Conservation (phyloP, 2,797 vertebrate species). For the Liasis olivaceus region DNA sequence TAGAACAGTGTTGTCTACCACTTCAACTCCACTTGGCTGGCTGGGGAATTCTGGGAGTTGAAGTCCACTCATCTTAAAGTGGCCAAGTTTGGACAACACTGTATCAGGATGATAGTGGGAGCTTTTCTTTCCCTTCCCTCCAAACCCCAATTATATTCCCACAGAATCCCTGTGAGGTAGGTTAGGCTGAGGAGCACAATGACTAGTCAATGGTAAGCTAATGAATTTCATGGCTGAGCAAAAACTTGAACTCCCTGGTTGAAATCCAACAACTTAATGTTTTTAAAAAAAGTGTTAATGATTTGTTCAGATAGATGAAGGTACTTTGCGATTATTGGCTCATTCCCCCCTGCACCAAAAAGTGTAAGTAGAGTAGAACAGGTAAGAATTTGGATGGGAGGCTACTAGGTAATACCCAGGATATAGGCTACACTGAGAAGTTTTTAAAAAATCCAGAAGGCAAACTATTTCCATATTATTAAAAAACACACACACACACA, state of each 20-base stretch:
- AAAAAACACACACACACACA: neutral
- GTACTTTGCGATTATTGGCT: neutral
- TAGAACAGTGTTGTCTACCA: no score
- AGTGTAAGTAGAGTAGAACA: neutral
- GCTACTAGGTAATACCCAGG: neutral
- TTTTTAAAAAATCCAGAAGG: neutral
- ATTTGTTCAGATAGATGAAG: neutral
- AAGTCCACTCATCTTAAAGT: no score
- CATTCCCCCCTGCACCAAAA: neutral
- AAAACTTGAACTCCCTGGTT: neutral
- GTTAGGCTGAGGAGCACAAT: neutral
- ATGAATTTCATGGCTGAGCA: neutral
- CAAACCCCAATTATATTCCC: neutral
- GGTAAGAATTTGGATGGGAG: neutral
- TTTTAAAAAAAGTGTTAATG: no score
- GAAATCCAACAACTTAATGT: no score
- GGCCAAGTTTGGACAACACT: no score
- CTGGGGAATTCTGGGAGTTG: no score
- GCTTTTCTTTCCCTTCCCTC: neutral
- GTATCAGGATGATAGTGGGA: no score
- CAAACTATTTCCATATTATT: neutral
- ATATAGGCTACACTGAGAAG: neutral
- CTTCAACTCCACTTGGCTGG: no score
- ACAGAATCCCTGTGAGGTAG: neutral
- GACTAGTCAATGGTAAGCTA: neutral